A percentile compares a stretch with the other conserved stretches of the same genome.
These are phyloP conservation scores for Calliphora vicina DNA, from an alignment of 1,140 invertebrate species.

Conservation along the genomic window DNA sequence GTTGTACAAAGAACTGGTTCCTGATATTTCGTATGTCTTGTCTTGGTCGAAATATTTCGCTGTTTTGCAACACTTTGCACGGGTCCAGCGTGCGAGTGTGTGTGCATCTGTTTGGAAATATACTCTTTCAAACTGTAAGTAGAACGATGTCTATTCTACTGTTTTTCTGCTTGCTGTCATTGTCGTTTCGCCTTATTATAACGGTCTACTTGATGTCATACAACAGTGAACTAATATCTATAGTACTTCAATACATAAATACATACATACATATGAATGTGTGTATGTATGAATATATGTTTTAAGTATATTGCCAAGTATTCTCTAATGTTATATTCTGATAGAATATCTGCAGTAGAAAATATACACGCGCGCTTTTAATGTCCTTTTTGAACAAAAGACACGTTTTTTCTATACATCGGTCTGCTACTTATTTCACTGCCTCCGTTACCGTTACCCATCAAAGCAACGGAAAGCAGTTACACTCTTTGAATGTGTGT, in stretches of 20 bases:
- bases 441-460: not conserved
- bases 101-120: not conserved
- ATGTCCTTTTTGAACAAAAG: slow-evolving; percentile 38
- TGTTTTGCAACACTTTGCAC: not conserved
- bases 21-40: not conserved
- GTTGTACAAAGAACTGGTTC: too few relatives aligned
- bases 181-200: slow-evolving; percentile 33
- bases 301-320: slow-evolving; percentile 18
- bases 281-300: not conserved
- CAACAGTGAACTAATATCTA: slow-evolving; percentile 5
- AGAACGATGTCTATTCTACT: not conserved
- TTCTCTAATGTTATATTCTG: slow-evolving; percentile 29
- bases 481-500: not conserved
- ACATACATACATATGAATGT: not conserved
- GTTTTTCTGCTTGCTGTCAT: slow-evolving; percentile 12
- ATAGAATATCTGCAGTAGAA: slow-evolving; percentile 18
- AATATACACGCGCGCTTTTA: slow-evolving; percentile 34
- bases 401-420: slow-evolving; percentile 29
- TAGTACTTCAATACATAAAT: not conserved
- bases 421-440: slow-evolving; percentile 25
- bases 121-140: not conserved
- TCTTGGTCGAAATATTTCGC: not conserved
- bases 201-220: slow-evolving; percentile 28
- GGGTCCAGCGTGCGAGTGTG: not conserved
- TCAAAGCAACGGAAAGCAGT: slow-evolving; percentile 23